A percentile compares a stretch with the other conserved stretches of the same genome.
phyloP scores from a whole-genome alignment of 1,140 invertebrate genomes.

The Linepithema humile region DNA sequence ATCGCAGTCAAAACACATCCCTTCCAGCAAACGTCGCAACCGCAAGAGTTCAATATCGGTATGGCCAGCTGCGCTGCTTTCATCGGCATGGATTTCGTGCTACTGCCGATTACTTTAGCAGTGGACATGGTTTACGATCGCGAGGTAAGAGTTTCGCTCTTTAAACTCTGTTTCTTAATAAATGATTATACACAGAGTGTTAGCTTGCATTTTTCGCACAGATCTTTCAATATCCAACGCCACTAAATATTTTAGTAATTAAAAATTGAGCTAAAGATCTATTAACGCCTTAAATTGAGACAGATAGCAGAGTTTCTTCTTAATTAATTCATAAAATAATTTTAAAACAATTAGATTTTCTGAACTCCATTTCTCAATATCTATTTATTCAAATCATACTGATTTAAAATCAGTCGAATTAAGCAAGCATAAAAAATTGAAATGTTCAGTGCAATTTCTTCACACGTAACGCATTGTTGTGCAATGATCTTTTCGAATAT shows the following conservation, averaged over 20 bases:
- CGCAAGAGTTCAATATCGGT: slow-evolving; percentile 89
- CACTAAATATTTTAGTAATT: background rate
- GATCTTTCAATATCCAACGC: background rate
- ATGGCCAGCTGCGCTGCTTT: slow-evolving; percentile 89
- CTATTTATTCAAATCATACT: background rate
- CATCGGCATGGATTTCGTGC: slow-evolving; percentile 91
- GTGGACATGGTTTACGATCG: slow-evolving; percentile 94
- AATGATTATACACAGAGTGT: background rate
- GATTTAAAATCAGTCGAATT: background rate
- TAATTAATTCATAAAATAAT: no score
- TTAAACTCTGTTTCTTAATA: background rate
- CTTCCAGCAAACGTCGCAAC: slow-evolving; percentile 89
- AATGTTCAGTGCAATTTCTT: background rate
- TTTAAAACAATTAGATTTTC: background rate
- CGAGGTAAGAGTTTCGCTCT: slow-evolving; percentile 86
- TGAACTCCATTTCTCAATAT: background rate
- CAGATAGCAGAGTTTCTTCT: background rate
- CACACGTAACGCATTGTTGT: background rate
- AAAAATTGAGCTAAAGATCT: background rate
- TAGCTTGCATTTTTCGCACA: background rate
- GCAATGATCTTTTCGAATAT: background rate
- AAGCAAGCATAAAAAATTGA: background rate
- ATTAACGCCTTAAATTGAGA: background rate
- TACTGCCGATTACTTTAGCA: slow-evolving; percentile 90
- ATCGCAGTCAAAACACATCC: slow-evolving; percentile 87